Percentiles rank a stretch among this genome's conserved stretches.
phyloP scores from a whole-genome alignment of 2,113 vertebrate genomes.

The Cyanocitta stelleri region DNA sequence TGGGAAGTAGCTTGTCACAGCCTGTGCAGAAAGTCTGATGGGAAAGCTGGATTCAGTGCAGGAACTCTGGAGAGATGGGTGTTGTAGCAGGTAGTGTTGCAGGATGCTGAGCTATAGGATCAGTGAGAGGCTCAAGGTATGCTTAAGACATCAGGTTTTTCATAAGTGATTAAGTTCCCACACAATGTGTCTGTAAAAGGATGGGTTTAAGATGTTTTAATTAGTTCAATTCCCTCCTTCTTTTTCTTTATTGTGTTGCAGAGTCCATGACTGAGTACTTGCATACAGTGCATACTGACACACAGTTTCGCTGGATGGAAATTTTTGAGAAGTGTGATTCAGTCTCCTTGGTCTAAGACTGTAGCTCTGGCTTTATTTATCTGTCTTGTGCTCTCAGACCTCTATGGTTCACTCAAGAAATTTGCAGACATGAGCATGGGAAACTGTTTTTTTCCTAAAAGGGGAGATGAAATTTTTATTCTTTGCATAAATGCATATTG shows the following conservation, averaged over 20 bases:
- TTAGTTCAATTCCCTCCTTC: neutral
- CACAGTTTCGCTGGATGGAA: neutral
- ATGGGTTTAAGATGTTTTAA: neutral
- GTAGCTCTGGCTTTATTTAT: neutral
- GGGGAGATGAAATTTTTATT: neutral
- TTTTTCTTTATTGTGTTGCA: neutral
- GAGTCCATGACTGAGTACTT: neutral
- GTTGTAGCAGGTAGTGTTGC: neutral
- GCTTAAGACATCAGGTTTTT: neutral
- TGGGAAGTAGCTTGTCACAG: neutral
- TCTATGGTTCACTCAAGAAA: neutral
- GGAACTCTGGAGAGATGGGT: neutral
- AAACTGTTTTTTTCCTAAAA: neutral
- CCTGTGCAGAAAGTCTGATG: neutral
- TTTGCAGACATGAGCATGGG: fast-evolving
- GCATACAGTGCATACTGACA: neutral
- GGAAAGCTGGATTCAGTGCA: neutral
- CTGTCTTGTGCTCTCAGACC: neutral
- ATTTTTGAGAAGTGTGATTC: neutral
- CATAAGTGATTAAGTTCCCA: neutral
- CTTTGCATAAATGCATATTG: neutral
- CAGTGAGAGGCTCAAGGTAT: neutral
- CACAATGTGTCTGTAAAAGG: neutral
- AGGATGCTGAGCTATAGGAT: neutral
- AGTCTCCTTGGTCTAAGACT: neutral